Evolutionary conservation across 2,797 vertebrate species (phyloP).

Genomic region (Bradypus variegatus): DNA sequence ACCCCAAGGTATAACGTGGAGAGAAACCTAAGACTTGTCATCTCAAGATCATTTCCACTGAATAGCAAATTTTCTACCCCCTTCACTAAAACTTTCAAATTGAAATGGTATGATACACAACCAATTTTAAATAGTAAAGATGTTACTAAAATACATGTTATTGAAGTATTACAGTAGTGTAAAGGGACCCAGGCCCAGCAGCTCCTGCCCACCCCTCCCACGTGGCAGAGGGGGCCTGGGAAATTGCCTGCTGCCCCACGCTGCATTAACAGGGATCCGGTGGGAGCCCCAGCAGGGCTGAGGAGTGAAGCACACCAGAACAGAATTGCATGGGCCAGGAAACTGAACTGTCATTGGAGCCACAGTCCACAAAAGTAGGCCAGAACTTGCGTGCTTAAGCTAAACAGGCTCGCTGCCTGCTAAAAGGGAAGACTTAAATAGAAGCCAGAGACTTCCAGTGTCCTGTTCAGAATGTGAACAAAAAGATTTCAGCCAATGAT

Average conservation of each 20-base stretch:
- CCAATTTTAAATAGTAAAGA: not conserved
- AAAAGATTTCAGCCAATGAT: not conserved
- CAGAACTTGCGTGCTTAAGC: too few relatives aligned
- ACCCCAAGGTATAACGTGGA: not conserved
- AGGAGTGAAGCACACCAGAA: not conserved
- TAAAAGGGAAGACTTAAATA: not conserved
- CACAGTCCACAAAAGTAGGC: not conserved
- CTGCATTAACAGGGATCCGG: not conserved
- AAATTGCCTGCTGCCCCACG: not conserved
- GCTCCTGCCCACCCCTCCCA: not conserved
- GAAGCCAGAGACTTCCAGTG: not conserved
- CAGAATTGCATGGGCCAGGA: not conserved
- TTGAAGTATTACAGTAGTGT: too few relatives aligned
- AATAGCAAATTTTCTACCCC: not conserved
- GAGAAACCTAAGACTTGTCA: not conserved
- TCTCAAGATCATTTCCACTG: not conserved
- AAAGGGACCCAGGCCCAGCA: too few relatives aligned
- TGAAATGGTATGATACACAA: not conserved
- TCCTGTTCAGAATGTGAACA: not conserved
- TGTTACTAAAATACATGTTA: rapidly evolving
- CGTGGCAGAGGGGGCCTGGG: not conserved
- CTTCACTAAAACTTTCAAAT: not conserved
- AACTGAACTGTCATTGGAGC: not conserved
- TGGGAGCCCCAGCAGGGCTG: too few relatives aligned
- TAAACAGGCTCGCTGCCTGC: too few relatives aligned